Conservation (phyloP, 1,140 invertebrate genomes). For the Ptiloglossa arizonensis region DNA sequence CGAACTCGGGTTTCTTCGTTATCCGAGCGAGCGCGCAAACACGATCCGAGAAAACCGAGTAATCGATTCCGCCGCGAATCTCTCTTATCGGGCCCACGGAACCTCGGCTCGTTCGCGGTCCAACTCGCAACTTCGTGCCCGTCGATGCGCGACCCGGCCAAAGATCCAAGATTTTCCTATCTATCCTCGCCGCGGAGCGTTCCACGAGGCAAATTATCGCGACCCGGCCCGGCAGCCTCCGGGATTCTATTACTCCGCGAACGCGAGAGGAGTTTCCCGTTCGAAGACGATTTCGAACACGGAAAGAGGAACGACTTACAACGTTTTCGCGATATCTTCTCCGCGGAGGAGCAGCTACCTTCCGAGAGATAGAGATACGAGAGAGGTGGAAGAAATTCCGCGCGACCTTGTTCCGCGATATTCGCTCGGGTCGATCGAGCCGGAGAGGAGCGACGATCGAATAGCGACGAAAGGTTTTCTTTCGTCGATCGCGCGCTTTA, state of each 20-base stretch:
- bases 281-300: neutral
- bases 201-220: conserved; percentile 15
- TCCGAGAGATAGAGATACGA: too few relatives aligned
- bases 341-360: neutral
- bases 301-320: neutral
- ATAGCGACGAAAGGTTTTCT: too few relatives aligned
- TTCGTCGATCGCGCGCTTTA: too few relatives aligned
- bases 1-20: conserved; percentile 25
- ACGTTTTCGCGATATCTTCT: neutral
- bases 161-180: conserved; percentile 36
- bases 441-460: too few relatives aligned
- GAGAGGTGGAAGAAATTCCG: too few relatives aligned
- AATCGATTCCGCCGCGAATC: conserved; percentile 1
- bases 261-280: neutral
- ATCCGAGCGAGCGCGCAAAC: conserved; percentile 30
- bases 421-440: too few relatives aligned
- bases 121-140: conserved; percentile 19
- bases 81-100: conserved; percentile 7
- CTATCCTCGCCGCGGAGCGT: neutral
- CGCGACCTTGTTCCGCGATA: too few relatives aligned
- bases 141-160: conserved; percentile 18
- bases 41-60: conserved; percentile 44
- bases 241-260: neutral
- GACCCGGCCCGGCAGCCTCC: neutral
- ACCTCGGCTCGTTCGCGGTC: conserved; percentile 38